phyloP scores from a whole-genome alignment of 35 echinoderm and acorn worm species.

The Apostichopus parvimensis region DNA sequence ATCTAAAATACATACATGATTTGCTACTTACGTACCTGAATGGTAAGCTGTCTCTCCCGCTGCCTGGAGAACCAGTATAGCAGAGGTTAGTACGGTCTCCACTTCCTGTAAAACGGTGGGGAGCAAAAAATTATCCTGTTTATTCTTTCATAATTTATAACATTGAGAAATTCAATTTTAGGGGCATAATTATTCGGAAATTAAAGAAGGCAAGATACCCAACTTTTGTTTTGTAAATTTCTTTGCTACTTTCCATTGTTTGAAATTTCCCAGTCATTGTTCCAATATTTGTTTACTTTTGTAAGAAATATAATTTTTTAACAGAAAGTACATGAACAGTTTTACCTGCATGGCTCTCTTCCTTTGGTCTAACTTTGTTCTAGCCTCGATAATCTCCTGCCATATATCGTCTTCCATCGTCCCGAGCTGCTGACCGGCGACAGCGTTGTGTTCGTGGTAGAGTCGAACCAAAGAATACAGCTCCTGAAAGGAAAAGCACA shows the following conservation, averaged over 20 bases:
- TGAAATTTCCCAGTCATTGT: too few species aligned
- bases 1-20: too few species aligned
- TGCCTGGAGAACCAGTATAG: neutral
- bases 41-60: neutral
- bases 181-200: too few species aligned
- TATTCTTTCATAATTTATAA: neutral
- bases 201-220: too few species aligned
- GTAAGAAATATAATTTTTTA: too few species aligned
- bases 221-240: too few species aligned
- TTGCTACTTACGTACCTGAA: neutral
- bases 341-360: conserved; percentile 15
- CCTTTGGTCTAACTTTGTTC: neutral
- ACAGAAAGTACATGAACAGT: too few species aligned
- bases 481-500: neutral
- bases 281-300: too few species aligned
- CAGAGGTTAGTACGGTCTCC: neutral
- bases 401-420: conserved; percentile 50
- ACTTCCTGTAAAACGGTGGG: neutral
- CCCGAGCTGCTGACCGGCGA: conserved; percentile 14
- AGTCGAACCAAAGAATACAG: neutral
- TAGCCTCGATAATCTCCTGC: conserved; percentile 38
- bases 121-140: neutral
- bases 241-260: too few species aligned
- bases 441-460: conserved; percentile 18
- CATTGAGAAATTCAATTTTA: neutral